phyloP scores from a whole-genome alignment of 2,113 vertebrate species.

The Myodes glareolus region DNA sequence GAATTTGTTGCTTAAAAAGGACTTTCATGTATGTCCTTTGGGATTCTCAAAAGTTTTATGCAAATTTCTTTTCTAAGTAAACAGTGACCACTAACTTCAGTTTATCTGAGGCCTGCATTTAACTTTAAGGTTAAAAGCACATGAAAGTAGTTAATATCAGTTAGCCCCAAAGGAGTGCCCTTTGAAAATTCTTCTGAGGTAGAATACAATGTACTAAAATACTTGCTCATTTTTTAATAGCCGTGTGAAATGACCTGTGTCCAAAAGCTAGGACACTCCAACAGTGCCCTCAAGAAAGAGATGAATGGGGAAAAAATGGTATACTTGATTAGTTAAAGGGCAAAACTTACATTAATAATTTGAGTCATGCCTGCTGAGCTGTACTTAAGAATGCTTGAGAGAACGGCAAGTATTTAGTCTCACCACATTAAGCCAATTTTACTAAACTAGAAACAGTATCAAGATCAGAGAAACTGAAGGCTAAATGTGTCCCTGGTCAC shows the following conservation, averaged over 20 bases:
- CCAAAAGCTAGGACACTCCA: background rate
- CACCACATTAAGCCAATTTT: constrained; percentile 3
- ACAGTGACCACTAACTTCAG: background rate
- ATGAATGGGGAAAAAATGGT: background rate
- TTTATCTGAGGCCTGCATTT: background rate
- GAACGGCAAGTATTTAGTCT: background rate
- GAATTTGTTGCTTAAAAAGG: background rate
- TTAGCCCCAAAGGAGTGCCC: background rate
- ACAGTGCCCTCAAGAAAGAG: background rate
- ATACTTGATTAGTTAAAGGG: background rate
- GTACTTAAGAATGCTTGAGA: background rate
- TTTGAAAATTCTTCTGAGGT: constrained; percentile 39
- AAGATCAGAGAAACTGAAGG: constrained; percentile 35
- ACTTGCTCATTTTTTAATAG: background rate
- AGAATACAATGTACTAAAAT: background rate
- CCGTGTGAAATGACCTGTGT: background rate
- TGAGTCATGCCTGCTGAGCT: background rate
- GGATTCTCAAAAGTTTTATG: background rate
- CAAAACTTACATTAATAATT: background rate
- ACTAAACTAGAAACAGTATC: background rate
- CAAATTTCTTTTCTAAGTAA: background rate
- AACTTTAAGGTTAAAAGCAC: constrained; percentile 40
- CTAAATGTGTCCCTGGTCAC: background rate
- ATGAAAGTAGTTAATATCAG: background rate
- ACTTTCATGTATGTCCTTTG: background rate